phyloP scores from a whole-genome alignment of 2,113 vertebrate species.

The Sceloporus tristichus region DNA sequence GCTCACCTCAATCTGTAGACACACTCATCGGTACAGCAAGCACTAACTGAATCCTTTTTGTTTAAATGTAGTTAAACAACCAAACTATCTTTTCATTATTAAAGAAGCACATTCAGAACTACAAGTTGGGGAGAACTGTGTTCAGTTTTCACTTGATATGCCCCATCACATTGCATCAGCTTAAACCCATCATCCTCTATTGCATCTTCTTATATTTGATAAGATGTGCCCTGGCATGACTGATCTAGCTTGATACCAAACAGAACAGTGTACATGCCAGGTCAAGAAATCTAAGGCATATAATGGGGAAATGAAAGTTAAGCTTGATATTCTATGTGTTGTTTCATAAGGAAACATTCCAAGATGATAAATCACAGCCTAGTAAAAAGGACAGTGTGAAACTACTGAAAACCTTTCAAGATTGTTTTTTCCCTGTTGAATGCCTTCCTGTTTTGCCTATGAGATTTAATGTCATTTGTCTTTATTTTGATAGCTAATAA shows the following conservation, averaged over 20 bases:
- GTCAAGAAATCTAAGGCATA: background rate
- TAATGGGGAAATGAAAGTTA: background rate
- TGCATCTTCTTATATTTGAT: conserved; percentile 18
- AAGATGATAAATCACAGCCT: background rate
- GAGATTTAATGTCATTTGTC: background rate
- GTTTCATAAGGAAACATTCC: background rate
- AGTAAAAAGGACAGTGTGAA: background rate
- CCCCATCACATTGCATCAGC: background rate
- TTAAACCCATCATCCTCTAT: background rate
- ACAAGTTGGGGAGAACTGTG: background rate
- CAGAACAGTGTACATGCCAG: background rate
- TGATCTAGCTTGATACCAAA: conserved; percentile 28
- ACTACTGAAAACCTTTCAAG: background rate
- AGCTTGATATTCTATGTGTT: background rate
- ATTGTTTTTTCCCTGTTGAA: background rate
- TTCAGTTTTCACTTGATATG: background rate
- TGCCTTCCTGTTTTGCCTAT: background rate
- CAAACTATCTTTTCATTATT: background rate
- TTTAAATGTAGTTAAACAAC: background rate
- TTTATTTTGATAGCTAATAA: conserved; percentile 2
- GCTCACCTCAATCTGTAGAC: too few species aligned
- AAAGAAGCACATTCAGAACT: background rate
- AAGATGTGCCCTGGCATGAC: background rate
- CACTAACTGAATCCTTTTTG: background rate
- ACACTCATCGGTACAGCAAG: background rate